Conservation (phyloP, 2,113 vertebrate genomes). For the Pionites leucogaster region DNA sequence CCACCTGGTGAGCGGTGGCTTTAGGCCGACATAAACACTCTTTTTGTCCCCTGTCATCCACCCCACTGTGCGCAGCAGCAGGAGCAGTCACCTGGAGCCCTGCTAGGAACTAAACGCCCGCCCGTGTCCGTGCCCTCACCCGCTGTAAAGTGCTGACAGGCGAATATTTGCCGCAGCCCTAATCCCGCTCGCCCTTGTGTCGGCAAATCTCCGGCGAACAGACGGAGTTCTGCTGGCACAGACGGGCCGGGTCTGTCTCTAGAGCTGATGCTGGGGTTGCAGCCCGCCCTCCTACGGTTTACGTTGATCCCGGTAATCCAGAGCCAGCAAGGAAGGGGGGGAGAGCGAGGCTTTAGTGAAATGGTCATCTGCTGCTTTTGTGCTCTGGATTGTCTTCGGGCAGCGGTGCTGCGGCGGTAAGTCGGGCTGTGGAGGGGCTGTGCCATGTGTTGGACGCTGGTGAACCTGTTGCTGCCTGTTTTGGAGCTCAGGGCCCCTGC, state of each 20-base stretch:
- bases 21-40: not conserved
- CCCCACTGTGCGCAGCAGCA: not conserved
- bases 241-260: not conserved
- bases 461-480: not conserved
- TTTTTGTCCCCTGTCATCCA: too few relatives aligned
- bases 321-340: not conserved
- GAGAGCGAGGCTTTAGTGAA: not conserved
- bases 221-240: not conserved
- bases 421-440: not conserved
- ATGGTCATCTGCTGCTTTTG: not conserved
- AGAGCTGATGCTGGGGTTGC: not conserved
- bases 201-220: conserved; percentile 19
- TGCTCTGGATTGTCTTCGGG: not conserved
- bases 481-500: fast-evolving
- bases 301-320: not conserved
- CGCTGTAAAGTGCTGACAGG: conserved; percentile 33
- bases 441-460: not conserved
- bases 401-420: not conserved
- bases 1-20: not conserved
- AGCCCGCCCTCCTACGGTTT: not conserved
- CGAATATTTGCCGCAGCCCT: conserved; percentile 19
- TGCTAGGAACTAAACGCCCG: not conserved
- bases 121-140: not conserved
- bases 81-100: not conserved
- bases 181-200: conserved; percentile 53